Evolutionary conservation across 1,140 invertebrate species (phyloP).

Genomic region (Aporrectodea caliginosa): DNA sequence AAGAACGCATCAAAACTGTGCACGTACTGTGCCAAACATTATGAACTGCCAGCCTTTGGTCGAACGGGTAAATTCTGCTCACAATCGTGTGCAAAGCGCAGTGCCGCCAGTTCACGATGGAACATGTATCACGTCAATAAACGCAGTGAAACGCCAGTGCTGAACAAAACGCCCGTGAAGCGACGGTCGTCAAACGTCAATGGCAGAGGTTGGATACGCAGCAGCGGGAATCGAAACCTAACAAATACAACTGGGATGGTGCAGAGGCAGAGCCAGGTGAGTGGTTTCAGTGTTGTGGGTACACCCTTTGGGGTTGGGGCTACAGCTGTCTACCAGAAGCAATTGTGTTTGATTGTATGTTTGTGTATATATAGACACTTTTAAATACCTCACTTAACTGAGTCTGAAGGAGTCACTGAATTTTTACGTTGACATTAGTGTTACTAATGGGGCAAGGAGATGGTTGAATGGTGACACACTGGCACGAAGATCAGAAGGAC

Average conservation of each 20-base stretch:
- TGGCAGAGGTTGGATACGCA: background rate
- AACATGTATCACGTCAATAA: constrained; percentile 14
- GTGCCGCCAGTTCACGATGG: constrained; percentile 15
- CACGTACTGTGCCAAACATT: background rate
- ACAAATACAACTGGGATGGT: too few species aligned
- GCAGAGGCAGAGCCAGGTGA: too few species aligned
- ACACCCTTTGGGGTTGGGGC: too few species aligned
- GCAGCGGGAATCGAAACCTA: background rate
- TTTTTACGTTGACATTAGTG: background rate
- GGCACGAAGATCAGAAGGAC: background rate
- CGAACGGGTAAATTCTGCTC: constrained; percentile 23
- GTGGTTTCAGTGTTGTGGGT: too few species aligned
- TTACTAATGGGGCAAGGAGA: background rate
- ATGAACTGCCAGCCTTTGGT: background rate
- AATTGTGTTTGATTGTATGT: too few species aligned
- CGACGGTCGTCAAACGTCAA: background rate
- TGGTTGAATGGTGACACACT: background rate
- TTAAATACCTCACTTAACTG: too few species aligned
- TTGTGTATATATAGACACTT: too few species aligned
- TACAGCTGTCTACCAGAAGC: too few species aligned
- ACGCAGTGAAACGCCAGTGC: background rate
- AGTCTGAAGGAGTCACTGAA: too few species aligned
- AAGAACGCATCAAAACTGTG: background rate
- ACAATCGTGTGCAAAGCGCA: constrained; percentile 15
- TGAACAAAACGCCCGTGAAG: background rate